Evolutionary conservation across 2,797 vertebrate species (phyloP), one percentile per base, ranked within the genome.

Genomic region (Leucoraja ocellata): DNA sequence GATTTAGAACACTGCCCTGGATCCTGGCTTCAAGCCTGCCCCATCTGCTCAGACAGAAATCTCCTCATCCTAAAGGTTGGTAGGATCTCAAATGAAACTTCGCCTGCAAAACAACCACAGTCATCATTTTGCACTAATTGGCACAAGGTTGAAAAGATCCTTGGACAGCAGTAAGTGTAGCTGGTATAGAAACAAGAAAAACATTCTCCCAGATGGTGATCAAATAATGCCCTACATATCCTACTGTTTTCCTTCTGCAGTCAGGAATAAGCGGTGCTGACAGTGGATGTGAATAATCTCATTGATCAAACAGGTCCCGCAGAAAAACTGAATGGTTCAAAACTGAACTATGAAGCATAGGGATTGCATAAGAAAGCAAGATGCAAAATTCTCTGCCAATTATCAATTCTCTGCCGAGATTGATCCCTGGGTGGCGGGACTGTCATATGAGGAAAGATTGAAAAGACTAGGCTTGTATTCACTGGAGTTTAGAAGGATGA

Each of bases 21-120:
- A 46, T 36, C 11, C 71, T 92, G 90, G 68, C 68, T 76, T 74
- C 4, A 54, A 76, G 73, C n/a, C 63, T 68, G 61, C n/a, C 63
- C 54, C 84, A 88, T 88, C 61, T 65, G 84, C 16, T 88, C 28
- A 18, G 63, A 88, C 65, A 88, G 14, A 88, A 88, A 88, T 88
- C n/a, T 36, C 61, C 16, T 68, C 61, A 68, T 88, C 68, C n/a
- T 32, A n/a, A 21, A 88, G 63, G 61, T 16, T 7, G n/a, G 61
- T 32, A 8, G 16, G 1, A n/a, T 36, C 63, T 68, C 36, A 88
- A 88, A 21, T 65, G 61, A 88, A 88, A 88, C 16, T n/a, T n/a
- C 9, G 84, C 23, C 84, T 88, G n/a, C 14, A 88, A 88, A 88
- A 68, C 84, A 68, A 68, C n/a, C 2, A 18, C 21, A 3, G 0